A percentile compares a stretch with the other conserved stretches of the same genome.
These are phyloP conservation scores for Procavia capensis DNA, from an alignment of 2,113 vertebrate genomes.

Conservation along the genomic window DNA sequence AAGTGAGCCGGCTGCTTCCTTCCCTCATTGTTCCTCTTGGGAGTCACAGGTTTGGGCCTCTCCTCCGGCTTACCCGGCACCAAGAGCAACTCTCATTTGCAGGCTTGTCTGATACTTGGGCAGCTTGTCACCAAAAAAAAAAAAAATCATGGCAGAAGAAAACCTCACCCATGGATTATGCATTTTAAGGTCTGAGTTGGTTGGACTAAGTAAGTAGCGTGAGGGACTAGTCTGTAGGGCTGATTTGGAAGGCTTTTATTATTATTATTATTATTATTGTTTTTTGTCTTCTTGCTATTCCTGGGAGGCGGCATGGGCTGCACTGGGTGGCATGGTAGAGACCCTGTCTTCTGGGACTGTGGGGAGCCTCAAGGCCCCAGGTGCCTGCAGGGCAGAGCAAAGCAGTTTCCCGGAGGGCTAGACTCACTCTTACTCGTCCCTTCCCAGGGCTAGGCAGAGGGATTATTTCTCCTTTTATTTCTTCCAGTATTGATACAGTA, in stretches of 20 bases:
- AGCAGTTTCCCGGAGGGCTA: neutral
- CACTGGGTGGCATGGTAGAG: neutral
- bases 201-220: neutral
- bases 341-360: neutral
- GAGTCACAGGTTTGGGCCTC: neutral
- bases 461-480: constrained; percentile 22
- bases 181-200: neutral
- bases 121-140: neutral
- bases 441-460: constrained; percentile 18
- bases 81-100: neutral
- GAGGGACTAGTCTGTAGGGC: neutral
- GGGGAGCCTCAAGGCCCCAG: neutral
- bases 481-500: neutral
- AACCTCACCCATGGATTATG: neutral
- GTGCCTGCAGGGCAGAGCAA: neutral
- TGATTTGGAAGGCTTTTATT: neutral
- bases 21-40: neutral
- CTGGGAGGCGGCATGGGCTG: neutral
- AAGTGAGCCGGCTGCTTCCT: neutral
- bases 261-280: neutral
- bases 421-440: neutral
- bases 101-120: neutral
- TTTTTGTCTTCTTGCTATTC: neutral
- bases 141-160: neutral
- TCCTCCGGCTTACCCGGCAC: neutral